These are phyloP conservation scores for Nothobranchius kuhntae DNA, from an alignment of 2,113 vertebrate species.

Conservation along the genomic window DNA sequence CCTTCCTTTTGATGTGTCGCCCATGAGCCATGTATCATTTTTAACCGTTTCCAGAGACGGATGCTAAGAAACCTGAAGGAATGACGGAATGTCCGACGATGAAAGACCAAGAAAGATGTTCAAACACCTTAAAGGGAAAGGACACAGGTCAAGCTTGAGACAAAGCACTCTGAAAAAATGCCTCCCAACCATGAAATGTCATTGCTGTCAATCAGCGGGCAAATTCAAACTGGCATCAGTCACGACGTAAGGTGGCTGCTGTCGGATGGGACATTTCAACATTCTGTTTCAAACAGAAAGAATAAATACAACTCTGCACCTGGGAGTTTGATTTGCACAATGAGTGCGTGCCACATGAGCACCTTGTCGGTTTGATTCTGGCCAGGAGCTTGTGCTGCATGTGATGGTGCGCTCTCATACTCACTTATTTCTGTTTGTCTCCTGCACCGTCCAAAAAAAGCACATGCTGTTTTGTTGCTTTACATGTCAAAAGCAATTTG, in stretches of 20 bases:
- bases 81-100: constrained; percentile 34
- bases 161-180: constrained; percentile 52
- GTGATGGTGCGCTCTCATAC: neutral
- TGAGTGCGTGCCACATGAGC: neutral
- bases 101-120: constrained; percentile 50
- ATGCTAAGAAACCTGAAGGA: constrained; percentile 1
- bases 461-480: neutral
- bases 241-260: constrained; percentile 42
- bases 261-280: constrained; percentile 31
- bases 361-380: neutral
- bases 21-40: constrained; percentile 1
- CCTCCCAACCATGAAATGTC: constrained; percentile 67
- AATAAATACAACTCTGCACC: neutral
- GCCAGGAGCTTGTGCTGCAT: neutral
- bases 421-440: no score
- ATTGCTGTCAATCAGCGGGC: constrained; percentile 63
- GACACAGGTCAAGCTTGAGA: constrained; percentile 69
- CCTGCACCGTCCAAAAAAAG: neutral
- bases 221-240: constrained; percentile 53
- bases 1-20: constrained; percentile 5
- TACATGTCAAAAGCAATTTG: neutral
- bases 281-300: constrained; percentile 24
- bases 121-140: constrained; percentile 42
- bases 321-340: neutral
- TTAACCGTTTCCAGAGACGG: constrained; percentile 19